Base-by-base conservation (phyloP, 2,888 invertebrate genomes). In the Eurois occulta region DNA sequence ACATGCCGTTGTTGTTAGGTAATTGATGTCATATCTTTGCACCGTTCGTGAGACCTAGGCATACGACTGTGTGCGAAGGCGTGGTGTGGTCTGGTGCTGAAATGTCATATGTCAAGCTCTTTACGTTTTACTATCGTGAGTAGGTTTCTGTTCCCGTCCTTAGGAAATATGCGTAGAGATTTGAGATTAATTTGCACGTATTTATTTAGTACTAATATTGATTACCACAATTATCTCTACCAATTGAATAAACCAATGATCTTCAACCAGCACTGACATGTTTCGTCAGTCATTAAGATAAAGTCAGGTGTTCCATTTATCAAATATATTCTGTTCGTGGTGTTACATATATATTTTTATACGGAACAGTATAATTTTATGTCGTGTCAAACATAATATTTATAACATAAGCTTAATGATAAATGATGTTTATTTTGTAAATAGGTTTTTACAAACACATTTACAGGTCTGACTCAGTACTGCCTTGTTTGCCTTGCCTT, bases 11-110 rank as follows among this genome's bases (percentile, higher is more conserved):
- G 35, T n/a, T 43, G 58, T 55, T 35, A 70, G 60, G 70, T 71
- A 55, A 68, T 58, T 64, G 41, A 46, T 68, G 71, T 77, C 55
- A 64, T 66, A 55, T 69, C 32, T 65, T n/a, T 48, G n/a, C 38
- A 55, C 55, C 38, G 52, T 79, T 75, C 55, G 38, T 21, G 3
- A 8, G 24, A 35, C 1, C 16, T 43, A 18, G 8, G 35, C 11
- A n/a, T 43, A 41, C n/a, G 24, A 28, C 18, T 65, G 38, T 58
- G 28, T 58, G 55, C 32, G 24, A 58, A 76, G 32, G 35, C 24
- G 43, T 32, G 8, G 38, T 41, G 8, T 41, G 1, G 21, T 16
- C 3, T 21, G 13, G 3, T 28, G 13, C 24, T 35, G 6, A 52
- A 52, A 48, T 32, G 11, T 55, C 43, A 55, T 52, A 52, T 43